Evolutionary conservation across 2,113 vertebrate species (phyloP).

Genomic region (Osmerus mordax): DNA sequence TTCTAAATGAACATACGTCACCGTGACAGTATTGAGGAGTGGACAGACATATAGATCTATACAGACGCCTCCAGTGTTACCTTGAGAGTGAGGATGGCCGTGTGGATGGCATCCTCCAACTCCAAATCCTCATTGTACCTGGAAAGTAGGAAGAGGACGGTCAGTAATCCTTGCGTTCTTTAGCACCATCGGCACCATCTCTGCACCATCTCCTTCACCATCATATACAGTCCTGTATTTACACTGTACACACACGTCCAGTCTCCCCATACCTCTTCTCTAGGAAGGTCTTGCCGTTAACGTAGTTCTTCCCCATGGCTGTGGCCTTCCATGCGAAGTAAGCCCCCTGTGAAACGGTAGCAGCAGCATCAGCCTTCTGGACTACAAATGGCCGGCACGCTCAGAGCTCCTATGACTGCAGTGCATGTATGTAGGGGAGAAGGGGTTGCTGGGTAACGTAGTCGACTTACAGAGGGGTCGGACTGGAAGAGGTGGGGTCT

Average conservation of each 20-base stretch:
- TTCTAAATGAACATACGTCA: too few species aligned
- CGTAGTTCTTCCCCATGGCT: conserved; percentile 98
- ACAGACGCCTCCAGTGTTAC: conserved; percentile 53
- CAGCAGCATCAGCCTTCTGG: neutral
- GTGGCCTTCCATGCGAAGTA: conserved; percentile 99
- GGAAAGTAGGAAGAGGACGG: neutral
- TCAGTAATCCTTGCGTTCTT: too few species aligned
- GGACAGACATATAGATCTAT: neutral
- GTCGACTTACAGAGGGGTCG: conserved; percentile 89
- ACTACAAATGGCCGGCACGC: neutral
- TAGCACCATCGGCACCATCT: too few species aligned
- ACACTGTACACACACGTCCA: neutral
- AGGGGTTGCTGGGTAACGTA: neutral
- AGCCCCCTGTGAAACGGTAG: conserved; percentile 83
- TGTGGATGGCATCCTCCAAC: conserved; percentile 98
- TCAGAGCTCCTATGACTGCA: neutral
- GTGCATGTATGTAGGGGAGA: too few species aligned
- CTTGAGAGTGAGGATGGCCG: conserved; percentile 97
- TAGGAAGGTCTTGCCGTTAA: conserved; percentile 98
- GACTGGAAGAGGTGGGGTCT: conserved; percentile 98
- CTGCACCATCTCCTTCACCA: too few species aligned
- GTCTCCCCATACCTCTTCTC: conserved; percentile 85
- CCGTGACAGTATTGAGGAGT: neutral
- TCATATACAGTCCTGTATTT: neutral
- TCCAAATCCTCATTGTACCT: conserved; percentile 98